These are phyloP conservation scores for Meles meles DNA, from an alignment of 2,113 vertebrate species.

Conservation along the genomic window DNA sequence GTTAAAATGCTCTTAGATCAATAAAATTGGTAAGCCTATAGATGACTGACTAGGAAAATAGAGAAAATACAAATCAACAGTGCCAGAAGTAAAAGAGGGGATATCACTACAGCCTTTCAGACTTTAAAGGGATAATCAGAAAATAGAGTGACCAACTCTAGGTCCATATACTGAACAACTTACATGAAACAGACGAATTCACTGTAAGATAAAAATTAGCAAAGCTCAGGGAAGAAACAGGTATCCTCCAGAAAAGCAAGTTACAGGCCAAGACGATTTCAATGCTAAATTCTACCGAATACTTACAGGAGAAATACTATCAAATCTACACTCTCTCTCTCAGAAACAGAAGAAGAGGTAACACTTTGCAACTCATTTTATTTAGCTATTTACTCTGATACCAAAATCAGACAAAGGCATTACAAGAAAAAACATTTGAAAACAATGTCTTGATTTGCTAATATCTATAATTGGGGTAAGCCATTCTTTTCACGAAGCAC, in stretches of 20 bases:
- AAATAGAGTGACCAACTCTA: slow-evolving; percentile 9
- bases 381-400: background rate
- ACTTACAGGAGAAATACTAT: background rate
- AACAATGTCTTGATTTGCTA: slow-evolving; percentile 27
- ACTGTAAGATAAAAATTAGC: background rate
- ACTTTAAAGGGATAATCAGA: background rate
- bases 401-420: background rate
- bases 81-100: background rate
- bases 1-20: background rate
- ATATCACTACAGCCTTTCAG: background rate
- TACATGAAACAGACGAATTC: background rate
- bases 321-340: background rate
- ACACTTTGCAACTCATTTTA: background rate
- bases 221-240: slow-evolving; percentile 1
- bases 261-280: background rate
- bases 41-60: background rate
- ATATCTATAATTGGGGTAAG: background rate
- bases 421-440: slow-evolving; percentile 3
- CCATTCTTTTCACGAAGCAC: slow-evolving; percentile 18
- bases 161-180: background rate
- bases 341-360: background rate
- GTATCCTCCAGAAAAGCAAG: background rate
- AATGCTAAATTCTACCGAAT: background rate
- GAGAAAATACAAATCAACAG: background rate
- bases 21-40: background rate